A percentile compares a stretch with the other conserved stretches of the same genome.
phyloP scores from a whole-genome alignment of 2,113 vertebrate species.

The Aegotheles bennettii region DNA sequence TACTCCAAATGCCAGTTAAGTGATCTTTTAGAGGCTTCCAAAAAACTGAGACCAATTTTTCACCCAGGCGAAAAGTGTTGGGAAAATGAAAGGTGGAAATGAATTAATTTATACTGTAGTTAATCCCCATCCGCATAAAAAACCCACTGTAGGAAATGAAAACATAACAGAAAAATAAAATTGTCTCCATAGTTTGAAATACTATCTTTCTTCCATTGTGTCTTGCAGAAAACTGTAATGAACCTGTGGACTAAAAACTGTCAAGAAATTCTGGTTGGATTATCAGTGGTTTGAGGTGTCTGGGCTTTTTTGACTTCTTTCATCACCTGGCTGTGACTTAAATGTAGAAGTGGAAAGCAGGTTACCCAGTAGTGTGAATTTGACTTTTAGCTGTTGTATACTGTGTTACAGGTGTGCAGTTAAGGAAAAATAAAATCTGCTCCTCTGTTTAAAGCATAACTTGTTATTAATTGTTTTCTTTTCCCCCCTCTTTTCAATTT shows the following conservation, averaged over 20 bases:
- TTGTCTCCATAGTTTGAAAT: not conserved
- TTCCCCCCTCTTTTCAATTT: not conserved
- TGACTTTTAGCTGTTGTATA: not conserved
- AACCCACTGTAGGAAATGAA: not conserved
- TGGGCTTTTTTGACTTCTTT: not conserved
- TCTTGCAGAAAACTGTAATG: not conserved
- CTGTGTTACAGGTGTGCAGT: not conserved
- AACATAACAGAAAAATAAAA: not conserved
- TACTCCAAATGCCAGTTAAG: not conserved
- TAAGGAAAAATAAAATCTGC: not conserved
- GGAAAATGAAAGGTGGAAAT: not conserved
- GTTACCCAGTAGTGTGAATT: not conserved
- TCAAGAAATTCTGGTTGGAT: not conserved
- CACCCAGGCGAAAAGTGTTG: not conserved
- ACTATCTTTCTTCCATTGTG: not conserved
- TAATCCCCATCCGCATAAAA: rapidly evolving
- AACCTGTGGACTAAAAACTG: not conserved
- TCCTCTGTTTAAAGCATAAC: not conserved
- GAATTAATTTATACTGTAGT: not conserved
- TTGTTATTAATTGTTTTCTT: not conserved
- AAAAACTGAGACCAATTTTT: not conserved
- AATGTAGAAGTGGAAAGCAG: not conserved
- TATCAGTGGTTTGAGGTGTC: not conserved
- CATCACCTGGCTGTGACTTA: not conserved
- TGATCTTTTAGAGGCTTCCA: not conserved